Evolutionary conservation across 2,797 vertebrate genomes (phyloP), one percentile per base, ranked within the genome.

Genomic region (Coccyzus lansbergi): DNA sequence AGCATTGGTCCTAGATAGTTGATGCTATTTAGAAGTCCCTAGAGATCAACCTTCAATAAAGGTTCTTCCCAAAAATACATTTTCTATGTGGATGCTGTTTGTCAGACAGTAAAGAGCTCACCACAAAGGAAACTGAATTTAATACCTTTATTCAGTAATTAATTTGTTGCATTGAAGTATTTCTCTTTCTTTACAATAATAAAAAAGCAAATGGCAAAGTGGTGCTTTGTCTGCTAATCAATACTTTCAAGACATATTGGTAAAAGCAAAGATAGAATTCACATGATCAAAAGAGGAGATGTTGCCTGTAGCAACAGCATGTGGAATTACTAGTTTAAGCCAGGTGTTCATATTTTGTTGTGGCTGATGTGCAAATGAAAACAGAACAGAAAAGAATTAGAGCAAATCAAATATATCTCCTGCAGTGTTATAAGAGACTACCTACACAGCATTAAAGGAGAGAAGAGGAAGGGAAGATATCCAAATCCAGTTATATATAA

Each of bases 191-290:
- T 67, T 60, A 60, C 17, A 65, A 69, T 46, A 95, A 83, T 68
- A 80, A 67, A 72, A 15, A 48, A 26, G 15, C n/a, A 87, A 56
- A 48, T 71, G 51, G 12, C 46, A 87, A 95, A 92, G 51, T 34
- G 31, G 28, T 59, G 19, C 28, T 86, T 95, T 86, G 34, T 65
- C 72, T 13, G 42, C 13, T 76, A 60, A 95, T 93, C 79, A 82
- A 34, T 91, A 68, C 24, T 86, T 70, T 91, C 34, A 36, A 48
- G 18, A 81, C 33, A 49, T 83, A 80, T 52, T 72, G 26, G 79
- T 53, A 92, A 96, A 93, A 92, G 9, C 15, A 59, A 82, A 94
- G 46, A 83, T 93, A 87, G 20, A 86, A 62, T 69, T 22, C 64
- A 55, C 24, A 15, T 15, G 24, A 90, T 49, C 71, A 90, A 80